A percentile compares a stretch with the other conserved stretches of the same genome.
Conservation (phyloP, 1,140 invertebrate genomes). For the Varroa destructor region DNA sequence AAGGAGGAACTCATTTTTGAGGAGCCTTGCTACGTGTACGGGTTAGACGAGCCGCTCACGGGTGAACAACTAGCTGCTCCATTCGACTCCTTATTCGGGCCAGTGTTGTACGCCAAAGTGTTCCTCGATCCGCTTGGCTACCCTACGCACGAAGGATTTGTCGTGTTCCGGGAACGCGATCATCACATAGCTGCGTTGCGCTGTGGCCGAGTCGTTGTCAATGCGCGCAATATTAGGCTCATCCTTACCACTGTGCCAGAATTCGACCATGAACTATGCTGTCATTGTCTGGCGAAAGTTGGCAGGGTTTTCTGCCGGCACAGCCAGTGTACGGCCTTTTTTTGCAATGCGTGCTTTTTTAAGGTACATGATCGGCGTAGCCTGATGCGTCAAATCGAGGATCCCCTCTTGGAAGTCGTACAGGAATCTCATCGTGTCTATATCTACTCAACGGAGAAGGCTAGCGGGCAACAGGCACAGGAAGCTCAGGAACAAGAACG, state of each 20-base stretch:
- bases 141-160: neutral
- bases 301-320: slow-evolving; percentile 11
- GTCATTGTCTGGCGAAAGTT: neutral
- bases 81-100: slow-evolving; percentile 1
- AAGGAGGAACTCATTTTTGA: neutral
- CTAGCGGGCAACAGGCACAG: too few species aligned
- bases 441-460: neutral
- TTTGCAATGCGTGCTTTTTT: slow-evolving; percentile 8
- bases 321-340: slow-evolving; percentile 3
- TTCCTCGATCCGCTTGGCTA: slow-evolving; percentile 1
- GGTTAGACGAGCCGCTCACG: neutral
- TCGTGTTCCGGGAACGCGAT: slow-evolving; percentile 11
- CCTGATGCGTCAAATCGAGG: slow-evolving; percentile 11
- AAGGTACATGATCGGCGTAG: slow-evolving; percentile 7
- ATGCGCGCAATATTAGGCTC: neutral
- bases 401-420: neutral
- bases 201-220: neutral
- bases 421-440: slow-evolving; percentile 1
- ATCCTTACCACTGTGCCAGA: neutral
- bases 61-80: slow-evolving; percentile 9
- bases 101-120: slow-evolving; percentile 14
- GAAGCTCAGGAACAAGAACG: too few species aligned
- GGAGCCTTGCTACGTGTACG: neutral
- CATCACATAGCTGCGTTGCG: slow-evolving; percentile 5
- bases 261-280: slow-evolving; percentile 11